Conservation (phyloP, 2,888 invertebrate species). For the Allophyes oxyacanthae region DNA sequence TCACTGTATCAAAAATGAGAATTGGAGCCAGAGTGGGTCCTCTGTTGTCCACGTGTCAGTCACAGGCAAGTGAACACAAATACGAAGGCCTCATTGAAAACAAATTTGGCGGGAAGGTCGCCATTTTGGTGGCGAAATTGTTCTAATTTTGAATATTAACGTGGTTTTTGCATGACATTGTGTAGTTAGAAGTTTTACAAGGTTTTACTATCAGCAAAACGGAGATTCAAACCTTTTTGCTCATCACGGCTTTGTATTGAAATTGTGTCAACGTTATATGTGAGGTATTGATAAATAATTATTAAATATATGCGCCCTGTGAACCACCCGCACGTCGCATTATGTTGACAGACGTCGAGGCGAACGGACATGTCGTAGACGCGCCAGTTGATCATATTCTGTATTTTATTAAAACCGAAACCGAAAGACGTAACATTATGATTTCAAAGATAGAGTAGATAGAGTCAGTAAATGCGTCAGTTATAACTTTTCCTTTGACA, state of each 20-base stretch:
- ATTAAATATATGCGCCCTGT: too few species aligned
- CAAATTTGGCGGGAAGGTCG: conserved; percentile 16
- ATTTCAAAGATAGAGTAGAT: too few species aligned
- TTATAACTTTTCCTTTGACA: too few species aligned
- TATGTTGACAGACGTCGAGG: too few species aligned
- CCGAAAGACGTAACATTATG: too few species aligned
- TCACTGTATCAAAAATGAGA: conserved; percentile 30
- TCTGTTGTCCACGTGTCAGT: conserved; percentile 34
- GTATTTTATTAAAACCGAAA: too few species aligned
- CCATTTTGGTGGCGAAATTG: conserved; percentile 13
- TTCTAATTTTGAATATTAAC: conserved; percentile 12
- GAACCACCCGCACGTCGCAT: too few species aligned
- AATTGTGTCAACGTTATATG: too few species aligned
- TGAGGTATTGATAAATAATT: too few species aligned
- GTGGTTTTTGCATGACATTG: conserved; percentile 22
- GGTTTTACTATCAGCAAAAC: conserved; percentile 17
- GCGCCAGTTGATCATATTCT: too few species aligned
- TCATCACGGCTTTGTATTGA: conserved; percentile 18
- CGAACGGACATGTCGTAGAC: too few species aligned
- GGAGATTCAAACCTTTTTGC: conserved; percentile 25
- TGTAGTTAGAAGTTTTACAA: conserved; percentile 16
- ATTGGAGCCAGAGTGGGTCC: conserved; percentile 18
- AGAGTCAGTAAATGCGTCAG: too few species aligned
- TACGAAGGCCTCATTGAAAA: conserved; percentile 18
- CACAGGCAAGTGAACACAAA: conserved; percentile 31